phyloP scores from a whole-genome alignment of 1,140 invertebrate species.

The Ceratosolen fusciceps region DNA sequence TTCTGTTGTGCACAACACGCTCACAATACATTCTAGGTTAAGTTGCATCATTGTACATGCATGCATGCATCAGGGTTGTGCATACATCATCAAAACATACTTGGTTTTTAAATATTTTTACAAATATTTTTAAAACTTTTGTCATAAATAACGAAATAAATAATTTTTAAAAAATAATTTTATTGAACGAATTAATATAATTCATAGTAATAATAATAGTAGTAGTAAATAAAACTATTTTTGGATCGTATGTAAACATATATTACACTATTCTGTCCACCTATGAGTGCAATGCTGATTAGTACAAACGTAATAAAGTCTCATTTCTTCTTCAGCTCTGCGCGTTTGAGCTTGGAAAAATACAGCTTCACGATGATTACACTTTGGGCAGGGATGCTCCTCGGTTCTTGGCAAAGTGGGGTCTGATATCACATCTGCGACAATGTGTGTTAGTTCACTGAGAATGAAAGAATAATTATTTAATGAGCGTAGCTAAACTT shows the following conservation, averaged over 20 bases:
- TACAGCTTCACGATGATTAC: constrained; percentile 92
- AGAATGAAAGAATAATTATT: constrained; percentile 57
- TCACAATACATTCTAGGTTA: constrained; percentile 35
- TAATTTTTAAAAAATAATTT: not conserved
- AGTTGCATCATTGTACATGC: constrained; percentile 18
- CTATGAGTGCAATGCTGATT: constrained; percentile 93
- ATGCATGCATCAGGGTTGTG: not conserved
- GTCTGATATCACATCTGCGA: constrained; percentile 97
- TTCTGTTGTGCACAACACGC: not conserved
- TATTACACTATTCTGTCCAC: constrained; percentile 92
- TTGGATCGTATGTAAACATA: not conserved
- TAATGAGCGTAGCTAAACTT: constrained; percentile 7
- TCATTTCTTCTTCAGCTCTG: constrained; percentile 98
- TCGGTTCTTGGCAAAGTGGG: constrained; percentile 97
- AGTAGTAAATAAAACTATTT: not conserved
- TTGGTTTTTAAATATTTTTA: not conserved
- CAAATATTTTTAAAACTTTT: not conserved
- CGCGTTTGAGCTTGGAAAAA: constrained; percentile 95
- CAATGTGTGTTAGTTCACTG: constrained; percentile 97
- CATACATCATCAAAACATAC: not conserved
- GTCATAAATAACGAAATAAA: not conserved
- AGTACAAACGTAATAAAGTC: constrained; percentile 98
- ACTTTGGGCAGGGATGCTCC: constrained; percentile 98
- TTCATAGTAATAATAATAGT: constrained; percentile 4
- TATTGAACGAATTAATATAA: constrained; percentile 1